Percentiles rank a stretch among this genome's conserved stretches.
Evolutionary conservation across 2,888 invertebrate genomes (phyloP).

Genomic region (Tineola bisselliella): DNA sequence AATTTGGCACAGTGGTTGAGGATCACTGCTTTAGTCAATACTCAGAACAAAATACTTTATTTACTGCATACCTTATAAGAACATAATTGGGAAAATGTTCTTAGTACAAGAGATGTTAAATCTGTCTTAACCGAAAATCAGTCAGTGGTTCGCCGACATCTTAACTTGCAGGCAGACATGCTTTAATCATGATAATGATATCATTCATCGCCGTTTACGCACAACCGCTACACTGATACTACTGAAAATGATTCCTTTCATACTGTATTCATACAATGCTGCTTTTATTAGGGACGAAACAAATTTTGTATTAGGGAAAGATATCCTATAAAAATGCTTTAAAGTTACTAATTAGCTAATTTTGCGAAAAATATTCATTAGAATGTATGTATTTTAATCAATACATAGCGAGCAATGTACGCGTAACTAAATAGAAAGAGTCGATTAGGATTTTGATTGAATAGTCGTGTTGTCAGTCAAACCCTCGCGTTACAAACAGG

Average conservation of each 20-base stretch:
- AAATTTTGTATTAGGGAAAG: too few relatives aligned
- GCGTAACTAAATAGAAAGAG: background rate
- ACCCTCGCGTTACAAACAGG: constrained; percentile 37
- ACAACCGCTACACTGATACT: constrained; percentile 24
- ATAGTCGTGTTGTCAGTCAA: constrained; percentile 43
- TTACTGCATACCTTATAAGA: constrained; percentile 21
- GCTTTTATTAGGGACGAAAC: too few relatives aligned
- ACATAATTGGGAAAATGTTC: too few relatives aligned
- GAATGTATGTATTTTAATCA: too few relatives aligned
- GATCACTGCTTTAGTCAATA: too few relatives aligned
- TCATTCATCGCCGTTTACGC: constrained; percentile 54
- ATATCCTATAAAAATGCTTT: too few relatives aligned
- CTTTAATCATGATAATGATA: constrained; percentile 58
- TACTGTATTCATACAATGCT: background rate
- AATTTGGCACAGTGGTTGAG: too few relatives aligned
- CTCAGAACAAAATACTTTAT: too few relatives aligned
- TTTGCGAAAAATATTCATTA: too few relatives aligned
- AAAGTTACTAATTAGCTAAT: too few relatives aligned
- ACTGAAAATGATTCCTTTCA: background rate
- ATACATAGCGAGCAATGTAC: background rate
- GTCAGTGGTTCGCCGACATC: constrained; percentile 39
- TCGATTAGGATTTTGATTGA: constrained; percentile 13
- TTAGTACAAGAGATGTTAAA: constrained; percentile 23
- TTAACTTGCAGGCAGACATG: constrained; percentile 46
- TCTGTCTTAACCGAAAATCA: constrained; percentile 40